A percentile compares a stretch with the other conserved stretches of the same genome.
Conservation (phyloP, 37 sponge, comb jelly and placozoan species). For the Beroe ovata region DNA sequence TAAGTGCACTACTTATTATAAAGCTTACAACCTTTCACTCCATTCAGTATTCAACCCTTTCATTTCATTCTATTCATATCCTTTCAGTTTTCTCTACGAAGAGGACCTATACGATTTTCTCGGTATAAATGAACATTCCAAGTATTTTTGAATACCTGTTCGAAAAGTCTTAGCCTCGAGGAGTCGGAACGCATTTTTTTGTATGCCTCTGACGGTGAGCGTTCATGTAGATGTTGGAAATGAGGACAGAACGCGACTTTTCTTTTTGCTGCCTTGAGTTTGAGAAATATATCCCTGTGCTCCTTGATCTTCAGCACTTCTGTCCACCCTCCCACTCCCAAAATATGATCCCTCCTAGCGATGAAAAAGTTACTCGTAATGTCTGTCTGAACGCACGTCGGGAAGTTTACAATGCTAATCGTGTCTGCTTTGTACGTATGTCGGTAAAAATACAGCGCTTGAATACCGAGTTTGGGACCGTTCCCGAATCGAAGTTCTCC, state of each 20-base stretch:
- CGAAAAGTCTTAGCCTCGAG: no score
- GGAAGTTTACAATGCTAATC: not conserved
- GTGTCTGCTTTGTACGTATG: not conserved
- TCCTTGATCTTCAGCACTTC: not conserved
- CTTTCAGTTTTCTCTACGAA: no score
- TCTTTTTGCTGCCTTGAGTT: not conserved
- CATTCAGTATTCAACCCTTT: no score
- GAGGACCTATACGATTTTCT: no score
- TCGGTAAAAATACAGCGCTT: not conserved
- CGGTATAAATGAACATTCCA: no score
- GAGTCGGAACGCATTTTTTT: no score
- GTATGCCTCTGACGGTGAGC: no score
- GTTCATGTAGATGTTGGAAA: no score
- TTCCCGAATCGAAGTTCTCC: not conserved
- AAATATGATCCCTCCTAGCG: not conserved
- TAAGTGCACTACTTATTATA: no score
- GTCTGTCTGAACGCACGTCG: not conserved
- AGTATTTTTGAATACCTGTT: no score
- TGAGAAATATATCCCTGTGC: slow-evolving; percentile 1
- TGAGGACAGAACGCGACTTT: slow-evolving; percentile 15
- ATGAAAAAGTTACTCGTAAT: not conserved
- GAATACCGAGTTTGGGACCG: not conserved
- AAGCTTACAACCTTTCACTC: no score
- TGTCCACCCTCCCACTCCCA: slow-evolving; percentile 7
- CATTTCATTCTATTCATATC: no score